Evolutionary conservation across 2,113 vertebrate species (phyloP).

Genomic region (Macquaria australasica): DNA sequence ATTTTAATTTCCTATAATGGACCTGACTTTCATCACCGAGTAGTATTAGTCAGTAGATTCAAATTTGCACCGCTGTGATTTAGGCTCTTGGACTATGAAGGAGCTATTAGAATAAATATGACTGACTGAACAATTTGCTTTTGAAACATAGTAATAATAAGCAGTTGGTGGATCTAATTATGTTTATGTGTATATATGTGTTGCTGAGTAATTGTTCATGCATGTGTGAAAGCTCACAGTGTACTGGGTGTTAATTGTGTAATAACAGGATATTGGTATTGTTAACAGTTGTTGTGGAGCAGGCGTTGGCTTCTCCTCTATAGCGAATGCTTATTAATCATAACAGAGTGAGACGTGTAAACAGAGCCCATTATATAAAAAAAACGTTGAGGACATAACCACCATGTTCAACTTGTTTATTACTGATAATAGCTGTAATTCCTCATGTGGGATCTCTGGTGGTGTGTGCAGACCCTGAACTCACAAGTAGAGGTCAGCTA

Average conservation of each 20-base stretch:
- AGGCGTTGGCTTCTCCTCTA: not conserved
- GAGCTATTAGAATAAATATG: not conserved
- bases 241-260: not conserved
- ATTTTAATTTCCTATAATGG: not conserved
- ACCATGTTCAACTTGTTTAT: not conserved
- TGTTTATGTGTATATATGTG: not conserved
- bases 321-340: not conserved
- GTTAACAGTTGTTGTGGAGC: not conserved
- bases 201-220: not conserved
- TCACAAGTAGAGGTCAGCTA: not conserved
- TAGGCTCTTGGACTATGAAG: not conserved
- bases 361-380: not conserved
- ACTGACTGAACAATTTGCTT: too few relatives aligned
- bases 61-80: not conserved
- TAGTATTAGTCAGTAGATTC: not conserved
- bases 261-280: not conserved
- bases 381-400: not conserved
- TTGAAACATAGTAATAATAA: not conserved
- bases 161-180: not conserved
- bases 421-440: not conserved
- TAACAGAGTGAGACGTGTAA: not conserved
- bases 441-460: not conserved
- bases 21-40: too few relatives aligned
- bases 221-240: not conserved
- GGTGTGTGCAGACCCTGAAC: too few relatives aligned